Conservation (phyloP, 2,113 vertebrate species). For the Indicator indicator region DNA sequence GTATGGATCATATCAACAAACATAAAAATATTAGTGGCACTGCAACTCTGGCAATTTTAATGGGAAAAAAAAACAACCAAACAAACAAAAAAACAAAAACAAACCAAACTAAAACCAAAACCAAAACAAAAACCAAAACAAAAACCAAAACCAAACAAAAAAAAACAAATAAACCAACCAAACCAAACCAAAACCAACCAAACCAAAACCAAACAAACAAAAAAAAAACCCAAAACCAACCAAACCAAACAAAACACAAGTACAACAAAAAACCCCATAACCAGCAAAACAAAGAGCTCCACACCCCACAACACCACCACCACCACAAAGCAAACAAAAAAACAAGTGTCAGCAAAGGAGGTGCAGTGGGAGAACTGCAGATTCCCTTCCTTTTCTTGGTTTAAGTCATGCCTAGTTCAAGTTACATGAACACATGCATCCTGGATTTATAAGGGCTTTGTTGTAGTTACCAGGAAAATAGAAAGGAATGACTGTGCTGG, state of each 20-base stretch:
- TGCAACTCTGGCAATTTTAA: not conserved
- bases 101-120: not conserved
- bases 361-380: not conserved
- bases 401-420: not conserved
- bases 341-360: not conserved
- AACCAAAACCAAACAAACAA: not conserved
- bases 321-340: not conserved
- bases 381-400: not conserved
- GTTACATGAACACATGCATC: not conserved
- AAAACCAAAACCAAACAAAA: too few relatives aligned
- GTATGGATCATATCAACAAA: not conserved
- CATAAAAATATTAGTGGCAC: not conserved
- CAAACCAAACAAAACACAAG: too few relatives aligned
- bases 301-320: too few relatives aligned
- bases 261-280: too few relatives aligned
- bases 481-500: not conserved
- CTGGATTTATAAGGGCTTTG: not conserved
- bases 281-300: too few relatives aligned
- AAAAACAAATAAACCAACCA: too few relatives aligned
- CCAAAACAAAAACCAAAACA: too few relatives aligned
- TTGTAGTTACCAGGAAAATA: constrained; percentile 19
- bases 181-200: too few relatives aligned
- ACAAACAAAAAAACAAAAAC: not conserved
- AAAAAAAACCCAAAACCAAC: too few relatives aligned
- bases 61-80: not conserved